Evolutionary conservation across 2,888 invertebrate species (phyloP).

Genomic region (Timandra comae): DNA sequence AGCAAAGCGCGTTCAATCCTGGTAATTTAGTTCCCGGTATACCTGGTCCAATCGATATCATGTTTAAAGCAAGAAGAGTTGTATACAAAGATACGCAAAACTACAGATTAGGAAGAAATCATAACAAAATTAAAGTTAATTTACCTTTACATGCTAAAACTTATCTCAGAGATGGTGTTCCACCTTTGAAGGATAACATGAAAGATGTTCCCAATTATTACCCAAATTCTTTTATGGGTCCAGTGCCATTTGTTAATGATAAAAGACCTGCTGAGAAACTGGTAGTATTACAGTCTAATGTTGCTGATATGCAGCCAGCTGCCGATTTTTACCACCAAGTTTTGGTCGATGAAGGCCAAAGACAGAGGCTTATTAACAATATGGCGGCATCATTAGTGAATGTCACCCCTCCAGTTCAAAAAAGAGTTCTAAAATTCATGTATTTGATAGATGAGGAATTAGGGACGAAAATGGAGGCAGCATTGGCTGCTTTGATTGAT

Average conservation of each 20-base stretch:
- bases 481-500: no score
- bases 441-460: not conserved
- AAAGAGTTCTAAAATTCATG: slow-evolving; percentile 1
- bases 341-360: slow-evolving; percentile 72
- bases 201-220: slow-evolving; percentile 33
- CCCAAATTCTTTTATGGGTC: slow-evolving; percentile 36
- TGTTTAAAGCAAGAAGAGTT: slow-evolving; percentile 66
- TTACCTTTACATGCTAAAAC: slow-evolving; percentile 26
- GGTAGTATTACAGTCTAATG: slow-evolving; percentile 23
- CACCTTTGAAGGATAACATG: slow-evolving; percentile 29
- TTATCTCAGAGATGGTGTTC: slow-evolving; percentile 30
- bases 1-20: slow-evolving; percentile 68
- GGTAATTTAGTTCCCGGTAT: slow-evolving; percentile 53
- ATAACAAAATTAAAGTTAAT: slow-evolving; percentile 32
- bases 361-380: slow-evolving; percentile 12
- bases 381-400: slow-evolving; percentile 6
- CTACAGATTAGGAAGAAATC: slow-evolving; percentile 34
- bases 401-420: not conserved
- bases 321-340: slow-evolving; percentile 81
- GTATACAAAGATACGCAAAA: slow-evolving; percentile 76
- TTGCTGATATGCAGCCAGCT: slow-evolving; percentile 71
- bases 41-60: slow-evolving; percentile 67
- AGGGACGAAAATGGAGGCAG: not conserved
- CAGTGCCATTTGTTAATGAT: slow-evolving; percentile 31
- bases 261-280: slow-evolving; percentile 21